Evolutionary conservation across 2,113 vertebrate species (phyloP), one percentile per base, ranked within the genome.

Genomic region (Ictidomys tridecemlineatus): DNA sequence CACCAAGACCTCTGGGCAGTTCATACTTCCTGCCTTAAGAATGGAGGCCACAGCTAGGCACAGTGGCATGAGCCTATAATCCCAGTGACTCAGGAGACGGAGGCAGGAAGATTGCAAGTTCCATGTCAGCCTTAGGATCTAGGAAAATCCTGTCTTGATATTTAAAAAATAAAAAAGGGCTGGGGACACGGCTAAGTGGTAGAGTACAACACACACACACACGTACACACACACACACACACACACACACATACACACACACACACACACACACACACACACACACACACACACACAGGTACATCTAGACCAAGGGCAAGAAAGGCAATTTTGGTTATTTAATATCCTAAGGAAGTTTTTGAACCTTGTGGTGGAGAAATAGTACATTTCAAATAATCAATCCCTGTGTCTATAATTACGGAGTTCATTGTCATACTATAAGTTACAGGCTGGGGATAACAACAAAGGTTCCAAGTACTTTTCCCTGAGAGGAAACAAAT

Each of bases 401-500:
- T 20, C 45, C 37, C 61, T 65, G 22, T 39, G 67, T 85, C 51
- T 61, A n/a, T n/a, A 61, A 42, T 84, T 32, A 51, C 56, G 48
- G 72, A 92, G 67, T 45, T 94, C 26, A 48, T 45, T 69, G n/a
- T 39, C 39, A 39, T 39, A 3, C 39, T 39, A 39, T 39, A 39
- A 39, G 39, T 39, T 39, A 39, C 39, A 39, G 34, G 22, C 32
- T 91, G n/a, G 30, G 22, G 78, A 32, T 42, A 76, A 95, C 0
- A 69, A 63, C 13, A 34, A 53, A 93, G 11, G 37, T 42, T 39
- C 17, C 8, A 77, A 70, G 32, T 5, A 24, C 42, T 67, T 88
- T 77, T 91, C 30, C 39, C 13, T 84, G 56, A 77, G 51, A 80
- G 42, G 48, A 97, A 77, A 89, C 74, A 58, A 88, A 95, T 61